These are phyloP conservation scores for Leptura quadrifasciata DNA, from an alignment of 2,888 invertebrate species.

Conservation along the genomic window DNA sequence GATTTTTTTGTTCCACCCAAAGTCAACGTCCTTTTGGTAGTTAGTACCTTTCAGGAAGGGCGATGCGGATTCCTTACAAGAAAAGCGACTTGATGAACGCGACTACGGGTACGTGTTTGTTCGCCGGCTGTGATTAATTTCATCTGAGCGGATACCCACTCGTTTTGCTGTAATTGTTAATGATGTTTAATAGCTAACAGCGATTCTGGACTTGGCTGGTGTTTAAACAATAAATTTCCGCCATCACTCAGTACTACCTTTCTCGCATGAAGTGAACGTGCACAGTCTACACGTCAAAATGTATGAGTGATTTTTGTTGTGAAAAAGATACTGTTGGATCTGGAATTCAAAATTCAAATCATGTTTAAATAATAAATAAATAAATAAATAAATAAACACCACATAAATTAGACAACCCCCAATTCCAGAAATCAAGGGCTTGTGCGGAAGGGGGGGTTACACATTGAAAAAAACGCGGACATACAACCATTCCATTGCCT, in stretches of 20 bases:
- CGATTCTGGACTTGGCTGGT: conserved; percentile 1
- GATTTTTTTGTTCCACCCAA: conserved; percentile 2
- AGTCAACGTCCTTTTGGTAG: conserved; percentile 10
- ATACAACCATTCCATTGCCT: no score
- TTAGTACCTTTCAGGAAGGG: conserved; percentile 6
- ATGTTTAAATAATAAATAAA: no score
- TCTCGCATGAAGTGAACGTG: neutral
- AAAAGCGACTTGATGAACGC: conserved; percentile 5
- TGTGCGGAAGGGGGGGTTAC: no score
- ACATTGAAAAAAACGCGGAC: no score
- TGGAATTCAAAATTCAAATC: no score
- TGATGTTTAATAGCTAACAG: conserved; percentile 37
- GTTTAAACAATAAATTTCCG: conserved; percentile 7
- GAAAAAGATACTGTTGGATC: no score
- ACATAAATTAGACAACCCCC: no score
- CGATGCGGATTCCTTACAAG: neutral
- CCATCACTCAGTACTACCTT: neutral
- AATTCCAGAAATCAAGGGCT: no score
- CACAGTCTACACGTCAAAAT: no score
- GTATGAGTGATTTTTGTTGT: no score
- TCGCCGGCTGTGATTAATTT: conserved; percentile 2
- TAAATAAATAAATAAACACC: no score
- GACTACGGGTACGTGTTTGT: conserved; percentile 28
- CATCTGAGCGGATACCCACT: conserved; percentile 36
- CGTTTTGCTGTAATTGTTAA: conserved; percentile 33